Conservation (phyloP, 2,888 invertebrate species). For the Acanthosoma haemorrhoidale region DNA sequence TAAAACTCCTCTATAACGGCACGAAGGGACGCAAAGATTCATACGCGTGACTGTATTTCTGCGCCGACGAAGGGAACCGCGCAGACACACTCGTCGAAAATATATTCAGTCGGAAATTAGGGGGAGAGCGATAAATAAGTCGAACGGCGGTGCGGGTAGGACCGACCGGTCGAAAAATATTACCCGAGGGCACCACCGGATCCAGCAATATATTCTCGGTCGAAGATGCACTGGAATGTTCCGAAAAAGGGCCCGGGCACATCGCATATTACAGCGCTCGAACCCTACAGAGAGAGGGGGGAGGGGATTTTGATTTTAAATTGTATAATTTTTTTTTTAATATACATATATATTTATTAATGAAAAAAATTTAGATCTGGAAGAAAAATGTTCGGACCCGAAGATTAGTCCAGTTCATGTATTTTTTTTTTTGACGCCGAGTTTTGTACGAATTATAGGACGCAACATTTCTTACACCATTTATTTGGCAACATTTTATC, state of each 20-base stretch:
- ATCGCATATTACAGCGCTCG: neutral
- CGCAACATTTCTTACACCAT: neutral
- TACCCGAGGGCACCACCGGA: constrained; percentile 2
- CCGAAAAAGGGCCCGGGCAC: neutral
- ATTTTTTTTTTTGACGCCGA: neutral
- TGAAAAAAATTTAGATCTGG: neutral
- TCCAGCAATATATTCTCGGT: neutral
- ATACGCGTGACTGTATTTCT: constrained; percentile 6
- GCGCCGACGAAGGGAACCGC: neutral
- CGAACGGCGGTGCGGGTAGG: neutral
- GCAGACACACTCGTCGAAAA: neutral
- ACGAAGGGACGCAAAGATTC: no score
- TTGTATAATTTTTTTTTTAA: neutral
- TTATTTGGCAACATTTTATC: no score
- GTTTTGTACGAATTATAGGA: neutral
- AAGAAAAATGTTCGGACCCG: neutral
- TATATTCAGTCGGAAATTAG: constrained; percentile 12
- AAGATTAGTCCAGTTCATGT: neutral
- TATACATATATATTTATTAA: no score
- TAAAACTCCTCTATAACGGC: no score
- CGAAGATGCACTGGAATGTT: neutral
- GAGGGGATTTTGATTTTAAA: constrained; percentile 4
- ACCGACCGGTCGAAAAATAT: constrained; percentile 5
- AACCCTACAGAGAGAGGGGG: no score
- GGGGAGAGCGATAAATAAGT: neutral